phyloP scores from a whole-genome alignment of 23 tunicate species.

The Trididemnum nubilum region DNA sequence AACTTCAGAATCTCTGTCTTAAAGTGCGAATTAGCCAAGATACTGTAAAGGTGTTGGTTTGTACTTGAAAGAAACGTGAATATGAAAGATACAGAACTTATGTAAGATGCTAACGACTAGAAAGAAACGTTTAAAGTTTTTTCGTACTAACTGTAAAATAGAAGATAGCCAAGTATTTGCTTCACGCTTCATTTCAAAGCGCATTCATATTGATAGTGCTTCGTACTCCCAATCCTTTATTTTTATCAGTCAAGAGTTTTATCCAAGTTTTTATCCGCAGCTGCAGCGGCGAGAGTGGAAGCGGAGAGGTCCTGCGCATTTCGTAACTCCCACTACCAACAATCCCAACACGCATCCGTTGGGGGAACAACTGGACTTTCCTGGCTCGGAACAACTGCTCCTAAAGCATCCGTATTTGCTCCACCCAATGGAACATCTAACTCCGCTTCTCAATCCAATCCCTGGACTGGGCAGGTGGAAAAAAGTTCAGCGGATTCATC shows the following conservation, averaged over 20 bases:
- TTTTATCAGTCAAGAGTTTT: conserved; percentile 16
- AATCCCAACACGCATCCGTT: conserved; percentile 26
- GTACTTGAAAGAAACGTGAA: too few species aligned
- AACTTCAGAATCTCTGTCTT: too few species aligned
- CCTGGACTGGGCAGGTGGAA: conserved; percentile 21
- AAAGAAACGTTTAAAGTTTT: too few species aligned
- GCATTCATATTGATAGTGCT: too few species aligned
- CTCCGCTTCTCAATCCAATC: conserved; percentile 34
- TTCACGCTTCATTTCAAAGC: too few species aligned
- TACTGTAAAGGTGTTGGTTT: too few species aligned
- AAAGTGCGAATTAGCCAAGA: too few species aligned
- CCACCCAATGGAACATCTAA: conserved; percentile 26
- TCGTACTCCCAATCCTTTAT: too few species aligned
- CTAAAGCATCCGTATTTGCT: conserved; percentile 45
- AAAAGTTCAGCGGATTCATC: conserved; percentile 16
- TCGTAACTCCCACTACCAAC: conserved; percentile 44
- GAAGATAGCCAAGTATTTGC: too few species aligned
- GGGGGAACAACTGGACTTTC: conserved; percentile 40
- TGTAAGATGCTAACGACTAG: too few species aligned
- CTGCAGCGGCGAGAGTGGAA: conserved; percentile 60
- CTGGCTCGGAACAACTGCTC: conserved; percentile 53
- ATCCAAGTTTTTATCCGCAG: conserved; percentile 35
- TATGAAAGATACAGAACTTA: too few species aligned
- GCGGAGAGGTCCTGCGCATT: conserved; percentile 69
- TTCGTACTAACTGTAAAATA: too few species aligned